These are phyloP conservation scores for Paradisaea rubra DNA, from an alignment of 2,113 vertebrate species.

Conservation along the genomic window DNA sequence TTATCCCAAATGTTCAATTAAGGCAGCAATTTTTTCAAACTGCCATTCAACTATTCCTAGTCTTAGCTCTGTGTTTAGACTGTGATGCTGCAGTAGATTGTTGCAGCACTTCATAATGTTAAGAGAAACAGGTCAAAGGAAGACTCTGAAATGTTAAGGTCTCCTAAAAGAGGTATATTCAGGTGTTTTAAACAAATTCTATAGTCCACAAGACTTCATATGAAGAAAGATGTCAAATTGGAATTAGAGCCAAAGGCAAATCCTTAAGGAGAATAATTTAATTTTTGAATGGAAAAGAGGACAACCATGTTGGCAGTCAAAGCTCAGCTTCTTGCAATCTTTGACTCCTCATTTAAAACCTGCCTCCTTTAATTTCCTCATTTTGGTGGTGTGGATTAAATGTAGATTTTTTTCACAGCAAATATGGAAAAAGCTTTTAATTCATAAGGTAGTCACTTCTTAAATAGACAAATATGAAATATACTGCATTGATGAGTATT, in stretches of 20 bases:
- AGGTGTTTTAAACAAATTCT: neutral
- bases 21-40: neutral
- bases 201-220: neutral
- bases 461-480: neutral
- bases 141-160: neutral
- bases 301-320: neutral
- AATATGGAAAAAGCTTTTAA: neutral
- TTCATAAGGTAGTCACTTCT: neutral
- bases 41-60: neutral
- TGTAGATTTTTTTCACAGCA: neutral
- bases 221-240: neutral
- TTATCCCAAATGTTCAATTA: neutral
- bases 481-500: neutral
- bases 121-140: neutral
- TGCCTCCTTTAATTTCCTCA: neutral
- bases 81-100: neutral
- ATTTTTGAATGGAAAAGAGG: neutral
- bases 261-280: conserved; percentile 14
- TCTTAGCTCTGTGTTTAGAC: neutral
- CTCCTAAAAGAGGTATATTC: neutral
- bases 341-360: neutral
- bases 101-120: neutral
- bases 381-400: neutral
- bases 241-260: conserved; percentile 15
- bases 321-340: neutral